Conservation (phyloP, 1,140 invertebrate genomes). For the Nomia melanderi region DNA sequence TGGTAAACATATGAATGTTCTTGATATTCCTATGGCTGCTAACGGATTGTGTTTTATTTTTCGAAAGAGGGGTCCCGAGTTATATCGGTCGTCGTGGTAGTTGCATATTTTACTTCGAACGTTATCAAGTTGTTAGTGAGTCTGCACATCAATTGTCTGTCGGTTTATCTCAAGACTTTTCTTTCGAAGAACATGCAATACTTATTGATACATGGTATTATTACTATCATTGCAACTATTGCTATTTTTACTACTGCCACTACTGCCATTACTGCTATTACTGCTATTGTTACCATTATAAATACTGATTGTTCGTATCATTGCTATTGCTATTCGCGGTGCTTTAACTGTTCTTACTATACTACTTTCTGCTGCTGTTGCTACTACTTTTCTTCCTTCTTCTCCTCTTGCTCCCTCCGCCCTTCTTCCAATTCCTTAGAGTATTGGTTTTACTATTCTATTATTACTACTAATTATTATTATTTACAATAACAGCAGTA, state of each 20-base stretch:
- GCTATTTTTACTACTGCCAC: background rate
- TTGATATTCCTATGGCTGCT: constrained; percentile 10
- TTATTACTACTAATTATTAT: constrained; percentile 9
- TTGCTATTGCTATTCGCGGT: background rate
- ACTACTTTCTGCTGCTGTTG: background rate
- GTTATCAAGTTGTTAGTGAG: too few relatives aligned
- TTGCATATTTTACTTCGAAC: too few relatives aligned
- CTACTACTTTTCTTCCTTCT: background rate
- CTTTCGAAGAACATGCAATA: too few relatives aligned
- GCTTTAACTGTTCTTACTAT: background rate
- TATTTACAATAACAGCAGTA: background rate
- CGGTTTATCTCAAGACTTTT: too few relatives aligned
- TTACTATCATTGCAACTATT: background rate
- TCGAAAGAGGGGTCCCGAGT: too few relatives aligned
- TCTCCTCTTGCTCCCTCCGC: too few relatives aligned
- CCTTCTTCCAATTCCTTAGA: too few relatives aligned
- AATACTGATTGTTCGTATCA: background rate
- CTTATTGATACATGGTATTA: background rate
- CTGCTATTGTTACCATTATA: background rate
- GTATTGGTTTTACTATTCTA: background rate
- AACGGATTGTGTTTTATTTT: too few relatives aligned
- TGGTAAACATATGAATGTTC: background rate
- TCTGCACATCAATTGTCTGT: too few relatives aligned
- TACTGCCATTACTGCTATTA: background rate
- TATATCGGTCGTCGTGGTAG: too few relatives aligned